Evolutionary conservation across 2,113 vertebrate genomes (phyloP).

Genomic region (Hypanus sabinus): DNA sequence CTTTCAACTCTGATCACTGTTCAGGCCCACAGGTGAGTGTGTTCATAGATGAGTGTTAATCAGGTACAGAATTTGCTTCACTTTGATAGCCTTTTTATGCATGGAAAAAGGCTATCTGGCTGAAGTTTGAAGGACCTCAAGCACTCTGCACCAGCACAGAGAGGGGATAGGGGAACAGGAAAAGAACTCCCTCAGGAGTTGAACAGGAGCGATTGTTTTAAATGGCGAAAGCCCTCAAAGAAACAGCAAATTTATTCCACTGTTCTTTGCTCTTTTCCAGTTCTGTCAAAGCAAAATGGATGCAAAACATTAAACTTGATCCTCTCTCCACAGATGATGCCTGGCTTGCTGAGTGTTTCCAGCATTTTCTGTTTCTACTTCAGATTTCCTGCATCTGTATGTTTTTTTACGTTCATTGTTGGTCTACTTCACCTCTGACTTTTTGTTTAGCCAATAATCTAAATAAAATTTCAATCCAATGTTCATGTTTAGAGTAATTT

Average conservation of each 20-base stretch:
- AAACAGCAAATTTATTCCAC: too few relatives aligned
- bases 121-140: neutral
- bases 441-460: neutral
- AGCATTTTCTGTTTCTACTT: too few relatives aligned
- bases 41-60: neutral
- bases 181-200: too few relatives aligned
- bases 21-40: neutral
- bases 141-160: neutral
- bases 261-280: too few relatives aligned
- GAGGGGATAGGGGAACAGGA: neutral
- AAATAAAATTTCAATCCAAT: neutral
- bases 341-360: too few relatives aligned
- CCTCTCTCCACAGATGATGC: too few relatives aligned
- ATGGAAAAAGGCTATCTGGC: neutral
- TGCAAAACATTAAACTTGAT: too few relatives aligned
- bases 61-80: neutral
- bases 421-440: neutral
- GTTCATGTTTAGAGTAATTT: slow-evolving; percentile 12
- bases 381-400: too few relatives aligned
- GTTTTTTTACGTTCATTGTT: too few relatives aligned
- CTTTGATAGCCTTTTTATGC: neutral
- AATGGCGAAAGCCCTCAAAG: neutral
- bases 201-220: too few relatives aligned
- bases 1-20: neutral
- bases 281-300: too few relatives aligned